phyloP scores from a whole-genome alignment of 2,888 invertebrate genomes.

The Mantis religiosa region DNA sequence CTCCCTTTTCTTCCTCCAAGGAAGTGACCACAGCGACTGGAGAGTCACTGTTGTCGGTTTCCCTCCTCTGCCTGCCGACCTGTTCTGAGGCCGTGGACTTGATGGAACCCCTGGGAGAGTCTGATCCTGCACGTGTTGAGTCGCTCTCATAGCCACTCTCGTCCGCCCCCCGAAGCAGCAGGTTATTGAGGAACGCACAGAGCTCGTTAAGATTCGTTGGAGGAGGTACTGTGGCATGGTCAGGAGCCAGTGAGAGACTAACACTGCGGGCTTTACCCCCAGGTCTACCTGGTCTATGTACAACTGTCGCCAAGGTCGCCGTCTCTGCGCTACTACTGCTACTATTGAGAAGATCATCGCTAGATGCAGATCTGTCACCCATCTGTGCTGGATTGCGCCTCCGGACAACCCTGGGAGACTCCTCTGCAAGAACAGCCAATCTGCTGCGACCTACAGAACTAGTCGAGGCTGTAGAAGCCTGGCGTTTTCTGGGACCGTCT shows the following conservation, averaged over 20 bases:
- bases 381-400: background rate
- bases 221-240: background rate
- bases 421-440: constrained; percentile 37
- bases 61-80: background rate
- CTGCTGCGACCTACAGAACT: constrained; percentile 21
- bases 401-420: constrained; percentile 23
- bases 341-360: constrained; percentile 11
- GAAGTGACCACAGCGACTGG: background rate
- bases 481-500: background rate
- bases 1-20: background rate
- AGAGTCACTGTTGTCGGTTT: background rate
- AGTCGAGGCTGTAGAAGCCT: background rate
- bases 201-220: constrained; percentile 27
- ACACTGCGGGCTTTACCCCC: background rate
- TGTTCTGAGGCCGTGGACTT: constrained; percentile 26
- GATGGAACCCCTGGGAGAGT: constrained; percentile 49
- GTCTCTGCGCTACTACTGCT: background rate
- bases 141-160: constrained; percentile 60
- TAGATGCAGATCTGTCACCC: background rate
- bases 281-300: background rate
- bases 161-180: constrained; percentile 46
- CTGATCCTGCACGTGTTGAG: constrained; percentile 50
- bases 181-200: constrained; percentile 38
- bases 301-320: background rate
- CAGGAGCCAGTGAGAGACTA: background rate